Evolutionary conservation across 2,113 vertebrate genomes (phyloP), one percentile per base, ranked within the genome.

Genomic region (Lepus americanus): DNA sequence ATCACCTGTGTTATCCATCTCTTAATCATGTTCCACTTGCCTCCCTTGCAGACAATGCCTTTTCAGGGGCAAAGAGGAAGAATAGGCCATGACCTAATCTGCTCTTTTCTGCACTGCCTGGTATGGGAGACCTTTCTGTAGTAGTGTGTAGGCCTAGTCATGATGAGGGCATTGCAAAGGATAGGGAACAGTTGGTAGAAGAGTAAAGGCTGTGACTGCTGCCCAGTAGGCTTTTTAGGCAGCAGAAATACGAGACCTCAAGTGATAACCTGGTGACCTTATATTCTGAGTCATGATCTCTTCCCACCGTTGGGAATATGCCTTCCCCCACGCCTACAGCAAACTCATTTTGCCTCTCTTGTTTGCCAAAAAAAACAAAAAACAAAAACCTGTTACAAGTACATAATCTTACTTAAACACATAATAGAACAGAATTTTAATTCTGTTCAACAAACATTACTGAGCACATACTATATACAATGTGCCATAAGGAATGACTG

Each of bases 271-370:
- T 9, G 22, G 72, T 51, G 76, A 93, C 72, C 69, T 87, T 82
- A 29, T 39, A 74, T 81, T 94, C 89, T 89, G 80, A 89, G 66
- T 89, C 77, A 89, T 22, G 12, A 66, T 73, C 39, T 93, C 61
- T 36, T 6, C n/a, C 44, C 33, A 64, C 25, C 49, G 74, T 92
- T 69, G 77, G n/a, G 36, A 94, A 76, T 69, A 90, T 90, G 84
- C 25, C 39, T 84, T 63, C 51, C 53, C 39, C 39, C 49, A 20
- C 11, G 29, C n/a, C 20, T 19, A 13, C 23, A 89, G 29, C 63
- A 89, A 92, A 77, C 20, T 79, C 66, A 61, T 83, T 36, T 44
- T 22, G 36, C 19, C 13, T 8, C 69, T 87, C 49, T 55, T 25
- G 2, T 55, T 17, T 12, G 13, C 20, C 17, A 55, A 85, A 49